Evolutionary conservation across 2,797 vertebrate species (phyloP), one percentile per base, ranked within the genome.

Genomic region (Hozukius guyotensis): DNA sequence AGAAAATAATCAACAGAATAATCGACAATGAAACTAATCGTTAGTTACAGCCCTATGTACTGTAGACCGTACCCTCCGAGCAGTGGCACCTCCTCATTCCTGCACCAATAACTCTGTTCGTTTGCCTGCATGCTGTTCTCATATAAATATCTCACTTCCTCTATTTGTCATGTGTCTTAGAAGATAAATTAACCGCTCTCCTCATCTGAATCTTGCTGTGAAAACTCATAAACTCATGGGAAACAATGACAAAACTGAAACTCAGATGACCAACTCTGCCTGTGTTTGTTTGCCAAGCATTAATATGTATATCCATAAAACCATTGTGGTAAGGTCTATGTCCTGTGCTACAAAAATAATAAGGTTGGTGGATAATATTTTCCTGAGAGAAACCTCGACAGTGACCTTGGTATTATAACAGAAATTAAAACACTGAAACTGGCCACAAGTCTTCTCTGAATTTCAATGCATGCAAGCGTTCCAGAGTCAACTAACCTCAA

Each of bases 61-160:
- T 3, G 57, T 31, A 66, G 65, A 72, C 64, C 46, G 34, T 71
- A 61, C 55, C 62, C 38, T 78, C 80, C 77, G 85, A 71, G 78
- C 46, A 9, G 49, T 38, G 36, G 68, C 2, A 10, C 75, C 79
- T 72, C 73, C 67, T 82, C 60, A 75, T 75, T 83, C 53, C 80
- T 72, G 52, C 61, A 70, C 82, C 69, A 83, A 70, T 81, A 78
- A 83, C 59, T 85, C 36, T 71, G 20, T 82, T 86, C 60, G 42
- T 85, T 91, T 84, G 76, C 81, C 81, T 67, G 57, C 84, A 84
- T 84, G 81, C 88, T 88, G 82, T 67, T 87, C 84, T 89, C 79
- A 77, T 87, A 82, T 42, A 83, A 87, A 91, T 86, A 86, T 80
- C 79, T 82, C 67, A 86, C 75, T 88, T 75, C 69, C 55, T 67